Base-by-base conservation (phyloP, 2,797 vertebrate species). In the Hippoglossus hippoglossus region DNA sequence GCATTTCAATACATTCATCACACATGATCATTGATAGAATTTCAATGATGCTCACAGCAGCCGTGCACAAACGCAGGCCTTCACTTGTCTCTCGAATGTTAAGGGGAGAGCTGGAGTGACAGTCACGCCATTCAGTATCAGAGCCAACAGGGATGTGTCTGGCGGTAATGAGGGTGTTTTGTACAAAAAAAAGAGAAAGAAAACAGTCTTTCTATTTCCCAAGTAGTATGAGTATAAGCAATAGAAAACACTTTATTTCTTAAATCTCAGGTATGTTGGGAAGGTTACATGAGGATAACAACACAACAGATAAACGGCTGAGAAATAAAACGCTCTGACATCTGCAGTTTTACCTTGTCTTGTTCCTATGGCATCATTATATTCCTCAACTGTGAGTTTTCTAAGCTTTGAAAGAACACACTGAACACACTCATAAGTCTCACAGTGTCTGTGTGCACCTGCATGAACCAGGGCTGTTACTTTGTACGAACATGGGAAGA, bases 31-130 rank as follows among this genome's bases (percentile, higher is more conserved):
- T 36, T 78, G 73, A 80, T 55, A 81, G 80, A 85, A 89, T 88
- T 78, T 79, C 76, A 83, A 82, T 80, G 72, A 81, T 51, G 65
- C 73, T 71, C 70, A 52, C 24, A 55, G 71, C 51, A 57, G 62
- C 62, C 36, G 50, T 80, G 77, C 67, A 83, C 75, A 75, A 84
- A 84, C 57, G 50, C 64, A 67, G 65, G 58, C 60, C 67, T 76
- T 71, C 71, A 74, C 75, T 79, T 83, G 79, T 78, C 81, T 84
- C 78, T 71, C 61, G 60, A 75, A 70, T 69, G 68, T 72, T 75
- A 58, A 77, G 63, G 73, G 72, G 57, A 67, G 60, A 75, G 65
- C 34, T 39, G 4, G 57, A 64, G 63, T 75, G 69, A 81, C 75
- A 67, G 60, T 64, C 63, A 64, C 53, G 79, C 73, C 2, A 22